phyloP scores from a whole-genome alignment of 2,797 vertebrate genomes.

The Lithobates sylvaticus region DNA sequence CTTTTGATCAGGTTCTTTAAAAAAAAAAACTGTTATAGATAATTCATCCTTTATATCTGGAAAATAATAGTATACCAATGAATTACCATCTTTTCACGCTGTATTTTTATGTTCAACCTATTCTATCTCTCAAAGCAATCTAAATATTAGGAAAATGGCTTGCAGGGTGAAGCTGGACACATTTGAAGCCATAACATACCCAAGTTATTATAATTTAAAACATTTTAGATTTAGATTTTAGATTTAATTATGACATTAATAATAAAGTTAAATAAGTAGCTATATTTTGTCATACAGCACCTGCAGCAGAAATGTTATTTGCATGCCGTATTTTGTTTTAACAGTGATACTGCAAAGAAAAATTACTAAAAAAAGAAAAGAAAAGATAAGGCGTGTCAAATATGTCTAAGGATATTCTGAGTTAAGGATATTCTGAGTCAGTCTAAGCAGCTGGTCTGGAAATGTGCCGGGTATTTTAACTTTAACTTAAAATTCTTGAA shows the following conservation, averaged over 20 bases:
- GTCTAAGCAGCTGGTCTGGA: slow-evolving; percentile 48
- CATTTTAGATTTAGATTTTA: not conserved
- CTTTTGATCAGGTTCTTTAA: no score
- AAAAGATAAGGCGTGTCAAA: slow-evolving; percentile 28
- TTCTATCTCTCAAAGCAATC: not conserved
- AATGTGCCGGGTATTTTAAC: slow-evolving; percentile 37
- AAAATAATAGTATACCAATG: not conserved
- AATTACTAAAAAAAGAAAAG: not conserved
- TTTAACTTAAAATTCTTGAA: slow-evolving; percentile 43
- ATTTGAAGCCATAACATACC: not conserved
- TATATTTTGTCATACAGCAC: not conserved
- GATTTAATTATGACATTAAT: not conserved
- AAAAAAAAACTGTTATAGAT: not conserved
- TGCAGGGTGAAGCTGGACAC: not conserved
- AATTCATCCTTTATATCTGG: not conserved
- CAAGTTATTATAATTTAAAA: not conserved
- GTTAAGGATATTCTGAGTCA: slow-evolving; percentile 36
- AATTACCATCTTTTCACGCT: not conserved
- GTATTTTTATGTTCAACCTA: not conserved
- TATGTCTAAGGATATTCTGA: slow-evolving; percentile 14
- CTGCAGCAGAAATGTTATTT: not conserved
- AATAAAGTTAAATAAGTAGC: not conserved
- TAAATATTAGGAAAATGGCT: not conserved
- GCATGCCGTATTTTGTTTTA: slow-evolving; percentile 28
- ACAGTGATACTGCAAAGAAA: slow-evolving; percentile 4